These are phyloP conservation scores for Tenthredo notha DNA, from an alignment of 2,888 invertebrate genomes.

Conservation along the genomic window DNA sequence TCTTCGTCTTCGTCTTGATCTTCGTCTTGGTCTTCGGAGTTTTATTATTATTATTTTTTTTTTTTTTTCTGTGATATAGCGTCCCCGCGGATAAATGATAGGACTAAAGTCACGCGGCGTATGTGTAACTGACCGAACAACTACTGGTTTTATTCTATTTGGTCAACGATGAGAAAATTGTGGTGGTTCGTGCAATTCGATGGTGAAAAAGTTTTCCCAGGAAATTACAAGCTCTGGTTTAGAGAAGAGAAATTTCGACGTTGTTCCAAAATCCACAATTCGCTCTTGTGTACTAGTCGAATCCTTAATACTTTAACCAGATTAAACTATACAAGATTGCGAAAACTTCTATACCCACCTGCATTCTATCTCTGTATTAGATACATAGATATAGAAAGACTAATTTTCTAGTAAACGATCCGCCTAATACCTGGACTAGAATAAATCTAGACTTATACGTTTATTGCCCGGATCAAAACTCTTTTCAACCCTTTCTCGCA, in stretches of 20 bases:
- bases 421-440: background rate
- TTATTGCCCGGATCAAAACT: background rate
- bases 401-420: background rate
- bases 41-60: background rate
- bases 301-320: background rate
- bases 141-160: background rate
- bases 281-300: background rate
- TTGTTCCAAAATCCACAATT: background rate
- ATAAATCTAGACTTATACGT: background rate
- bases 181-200: background rate
- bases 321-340: background rate
- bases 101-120: conserved; percentile 22
- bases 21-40: background rate
- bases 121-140: background rate
- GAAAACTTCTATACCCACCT: background rate
- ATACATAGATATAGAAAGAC: background rate
- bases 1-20: background rate
- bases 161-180: background rate
- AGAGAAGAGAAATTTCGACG: background rate
- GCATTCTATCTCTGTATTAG: no score
- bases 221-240: background rate
- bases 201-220: background rate
- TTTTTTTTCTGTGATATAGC: background rate
- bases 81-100: background rate
- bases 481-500: background rate